These are phyloP conservation scores for Petrosia ficiformis DNA, from an alignment of 37 sponge, comb jelly and placozoan species.

Conservation along the genomic window DNA sequence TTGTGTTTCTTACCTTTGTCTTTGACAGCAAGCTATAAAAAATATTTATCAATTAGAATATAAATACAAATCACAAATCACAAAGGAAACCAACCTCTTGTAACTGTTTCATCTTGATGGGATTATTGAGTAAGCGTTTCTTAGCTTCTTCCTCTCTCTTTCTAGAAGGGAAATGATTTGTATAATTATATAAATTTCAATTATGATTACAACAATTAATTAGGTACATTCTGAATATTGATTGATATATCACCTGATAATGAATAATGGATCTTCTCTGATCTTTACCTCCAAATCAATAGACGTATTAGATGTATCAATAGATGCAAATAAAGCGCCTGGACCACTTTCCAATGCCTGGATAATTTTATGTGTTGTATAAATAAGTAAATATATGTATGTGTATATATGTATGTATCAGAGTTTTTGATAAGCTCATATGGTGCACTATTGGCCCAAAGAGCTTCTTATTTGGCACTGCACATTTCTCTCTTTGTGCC, in stretches of 20 bases:
- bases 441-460: too few species aligned
- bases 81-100: constrained; percentile 36
- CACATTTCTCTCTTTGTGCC: too few species aligned
- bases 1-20: constrained; percentile 19
- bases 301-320: constrained; percentile 29
- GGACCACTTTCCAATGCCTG: constrained; percentile 65
- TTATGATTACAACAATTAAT: too few species aligned
- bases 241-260: constrained; percentile 27
- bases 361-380: not conserved
- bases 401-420: too few species aligned
- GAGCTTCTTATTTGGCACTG: too few species aligned
- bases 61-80: not conserved
- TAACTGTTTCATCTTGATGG: constrained; percentile 72
- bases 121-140: constrained; percentile 58
- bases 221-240: too few species aligned
- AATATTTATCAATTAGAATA: not conserved
- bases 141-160: constrained; percentile 77
- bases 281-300: constrained; percentile 76
- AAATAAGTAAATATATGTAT: too few species aligned
- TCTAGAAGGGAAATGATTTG: not conserved
- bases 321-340: constrained; percentile 63
- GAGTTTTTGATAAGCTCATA: too few species aligned
- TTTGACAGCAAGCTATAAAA: not conserved
- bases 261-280: constrained; percentile 84
- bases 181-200: too few species aligned